A percentile compares a stretch with the other conserved stretches of the same genome.
phyloP scores from a whole-genome alignment of 2,797 vertebrate genomes.

The Leptatherina wallacei region DNA sequence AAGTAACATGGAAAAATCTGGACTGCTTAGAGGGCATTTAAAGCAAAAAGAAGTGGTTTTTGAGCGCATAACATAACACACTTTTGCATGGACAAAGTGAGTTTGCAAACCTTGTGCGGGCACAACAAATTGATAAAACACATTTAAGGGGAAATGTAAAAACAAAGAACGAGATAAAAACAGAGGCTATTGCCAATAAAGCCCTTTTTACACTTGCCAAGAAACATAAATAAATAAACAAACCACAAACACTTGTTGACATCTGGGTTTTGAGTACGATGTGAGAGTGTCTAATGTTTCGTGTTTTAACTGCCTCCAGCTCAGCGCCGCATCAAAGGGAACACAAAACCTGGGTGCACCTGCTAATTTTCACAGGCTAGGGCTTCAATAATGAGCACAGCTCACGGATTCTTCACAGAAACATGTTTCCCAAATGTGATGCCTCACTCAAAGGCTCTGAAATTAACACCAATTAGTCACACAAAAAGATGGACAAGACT shows the following conservation, averaged over 20 bases:
- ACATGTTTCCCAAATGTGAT: neutral
- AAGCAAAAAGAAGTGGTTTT: neutral
- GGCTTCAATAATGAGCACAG: too few relatives aligned
- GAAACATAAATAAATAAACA: neutral
- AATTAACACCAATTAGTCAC: neutral
- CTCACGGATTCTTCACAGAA: neutral
- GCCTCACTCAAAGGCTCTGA: neutral
- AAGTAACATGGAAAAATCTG: neutral
- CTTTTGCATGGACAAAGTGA: neutral
- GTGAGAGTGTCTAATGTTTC: neutral
- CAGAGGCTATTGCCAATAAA: constrained; percentile 9
- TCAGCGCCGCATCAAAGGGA: neutral
- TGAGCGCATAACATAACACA: neutral
- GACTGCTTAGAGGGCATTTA: neutral
- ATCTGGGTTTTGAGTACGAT: neutral
- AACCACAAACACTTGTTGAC: neutral
- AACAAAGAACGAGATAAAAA: constrained; percentile 9
- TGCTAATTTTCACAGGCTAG: neutral
- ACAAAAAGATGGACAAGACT: neutral
- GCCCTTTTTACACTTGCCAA: neutral
- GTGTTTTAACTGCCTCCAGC: neutral
- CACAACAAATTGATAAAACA: neutral
- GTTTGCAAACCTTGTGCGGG: neutral
- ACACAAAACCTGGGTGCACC: neutral
- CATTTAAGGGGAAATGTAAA: neutral